phyloP scores from a whole-genome alignment of 2,797 vertebrate genomes.

The Hypotaenidia okinawae region DNA sequence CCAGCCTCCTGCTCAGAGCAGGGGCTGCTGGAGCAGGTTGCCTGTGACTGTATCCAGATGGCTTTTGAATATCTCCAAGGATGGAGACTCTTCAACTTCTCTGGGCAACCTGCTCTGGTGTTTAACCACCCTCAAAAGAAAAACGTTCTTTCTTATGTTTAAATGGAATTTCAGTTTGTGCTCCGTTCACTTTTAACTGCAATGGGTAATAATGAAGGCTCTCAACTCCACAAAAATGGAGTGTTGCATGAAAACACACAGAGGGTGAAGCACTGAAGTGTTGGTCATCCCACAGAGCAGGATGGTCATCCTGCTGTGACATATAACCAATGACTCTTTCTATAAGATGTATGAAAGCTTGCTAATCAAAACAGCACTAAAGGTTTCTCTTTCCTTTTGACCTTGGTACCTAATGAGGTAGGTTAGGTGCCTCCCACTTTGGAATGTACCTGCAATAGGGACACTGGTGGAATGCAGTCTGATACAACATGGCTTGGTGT shows the following conservation, averaged over 20 bases:
- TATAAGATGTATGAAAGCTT: neutral
- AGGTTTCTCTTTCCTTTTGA: neutral
- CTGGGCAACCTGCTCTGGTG: neutral
- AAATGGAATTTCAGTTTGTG: neutral
- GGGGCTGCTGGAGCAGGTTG: neutral
- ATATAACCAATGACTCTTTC: neutral
- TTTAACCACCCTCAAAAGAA: neutral
- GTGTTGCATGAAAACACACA: neutral
- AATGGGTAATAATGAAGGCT: neutral
- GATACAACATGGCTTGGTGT: rapidly evolving
- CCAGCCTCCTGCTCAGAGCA: neutral
- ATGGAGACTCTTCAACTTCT: neutral
- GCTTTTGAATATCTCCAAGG: neutral
- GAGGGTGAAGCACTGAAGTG: neutral
- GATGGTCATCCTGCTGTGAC: neutral
- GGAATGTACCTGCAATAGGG: neutral
- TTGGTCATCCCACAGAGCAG: neutral
- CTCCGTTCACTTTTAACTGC: neutral
- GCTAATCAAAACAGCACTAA: neutral
- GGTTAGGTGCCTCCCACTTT: neutral
- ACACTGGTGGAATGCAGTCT: neutral
- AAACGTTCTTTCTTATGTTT: neutral
- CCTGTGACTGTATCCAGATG: rapidly evolving
- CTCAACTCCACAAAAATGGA: neutral
- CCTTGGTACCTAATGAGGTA: neutral